A percentile compares a stretch with the other conserved stretches of the same genome.
Evolutionary conservation across 2,797 vertebrate species (phyloP).

Genomic region (Dendrocincla fuliginosa): DNA sequence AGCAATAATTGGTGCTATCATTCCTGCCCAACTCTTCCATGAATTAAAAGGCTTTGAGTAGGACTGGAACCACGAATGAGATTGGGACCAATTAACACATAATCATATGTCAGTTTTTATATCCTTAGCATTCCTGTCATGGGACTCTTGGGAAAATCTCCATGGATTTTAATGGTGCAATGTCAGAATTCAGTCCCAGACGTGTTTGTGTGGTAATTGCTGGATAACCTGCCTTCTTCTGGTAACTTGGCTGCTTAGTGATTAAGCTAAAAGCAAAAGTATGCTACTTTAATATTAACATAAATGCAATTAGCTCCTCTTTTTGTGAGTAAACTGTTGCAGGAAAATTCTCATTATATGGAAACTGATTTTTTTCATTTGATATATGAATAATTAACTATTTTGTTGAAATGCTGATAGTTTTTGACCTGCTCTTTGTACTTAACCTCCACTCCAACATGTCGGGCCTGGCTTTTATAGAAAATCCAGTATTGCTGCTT

Average conservation of each 20-base stretch:
- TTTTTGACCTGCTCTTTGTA: background rate
- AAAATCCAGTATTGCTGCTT: background rate
- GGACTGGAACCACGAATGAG: background rate
- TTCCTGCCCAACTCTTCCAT: conserved; percentile 21
- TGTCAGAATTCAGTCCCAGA: conserved; percentile 18
- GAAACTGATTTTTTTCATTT: background rate
- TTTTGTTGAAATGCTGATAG: background rate
- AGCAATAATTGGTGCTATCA: conserved; percentile 41
- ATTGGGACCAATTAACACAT: conserved; percentile 36
- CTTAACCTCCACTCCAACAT: background rate
- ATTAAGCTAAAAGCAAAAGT: conserved; percentile 25
- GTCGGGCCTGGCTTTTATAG: background rate
- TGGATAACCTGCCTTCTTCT: background rate
- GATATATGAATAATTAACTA: background rate
- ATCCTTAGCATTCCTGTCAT: conserved; percentile 5
- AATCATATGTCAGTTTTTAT: conserved; percentile 30
- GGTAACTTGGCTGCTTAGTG: conserved; percentile 54
- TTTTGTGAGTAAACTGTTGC: background rate
- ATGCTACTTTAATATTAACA: conserved; percentile 29
- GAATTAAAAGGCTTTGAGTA: conserved; percentile 60
- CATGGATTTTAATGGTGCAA: conserved; percentile 4
- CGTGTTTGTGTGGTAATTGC: background rate
- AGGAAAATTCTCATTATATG: background rate
- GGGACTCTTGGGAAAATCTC: conserved; percentile 8
- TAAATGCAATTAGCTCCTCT: conserved; percentile 13